Conservation (phyloP, 2,797 vertebrate genomes). For the Clarias fuscus region DNA sequence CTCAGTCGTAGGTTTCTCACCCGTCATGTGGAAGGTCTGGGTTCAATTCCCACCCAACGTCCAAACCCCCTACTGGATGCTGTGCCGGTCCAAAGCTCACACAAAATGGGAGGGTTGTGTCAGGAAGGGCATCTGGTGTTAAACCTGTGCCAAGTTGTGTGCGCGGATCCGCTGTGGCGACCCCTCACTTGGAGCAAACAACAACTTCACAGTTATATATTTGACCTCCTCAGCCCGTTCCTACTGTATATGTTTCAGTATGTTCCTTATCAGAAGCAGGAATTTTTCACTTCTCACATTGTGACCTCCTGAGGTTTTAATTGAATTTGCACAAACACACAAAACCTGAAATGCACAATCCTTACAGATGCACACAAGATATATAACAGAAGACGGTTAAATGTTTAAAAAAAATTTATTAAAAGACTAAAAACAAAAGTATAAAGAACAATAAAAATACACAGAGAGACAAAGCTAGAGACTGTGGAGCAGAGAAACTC, state of each 20-base stretch:
- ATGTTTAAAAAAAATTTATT: conserved; percentile 69
- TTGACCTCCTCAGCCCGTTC: background rate
- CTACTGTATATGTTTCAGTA: background rate
- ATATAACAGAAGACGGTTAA: conserved; percentile 50
- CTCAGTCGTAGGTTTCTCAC: no score
- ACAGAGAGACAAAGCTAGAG: background rate
- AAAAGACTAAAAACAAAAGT: conserved; percentile 67
- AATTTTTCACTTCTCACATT: background rate
- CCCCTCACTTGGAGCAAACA: no score
- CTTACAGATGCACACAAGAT: background rate
- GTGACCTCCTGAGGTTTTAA: background rate
- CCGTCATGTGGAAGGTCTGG: no score
- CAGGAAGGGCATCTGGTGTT: no score
- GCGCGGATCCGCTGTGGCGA: no score
- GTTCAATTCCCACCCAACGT: no score
- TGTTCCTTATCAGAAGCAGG: background rate
- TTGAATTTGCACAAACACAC: background rate
- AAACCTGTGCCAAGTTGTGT: no score
- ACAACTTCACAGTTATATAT: background rate
- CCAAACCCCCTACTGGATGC: no score
- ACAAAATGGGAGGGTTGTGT: no score
- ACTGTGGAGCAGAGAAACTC: conserved; percentile 45
- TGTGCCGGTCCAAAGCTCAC: no score
- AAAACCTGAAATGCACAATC: background rate
- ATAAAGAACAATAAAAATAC: conserved; percentile 62